Evolutionary conservation across 2,113 vertebrate genomes (phyloP).

Genomic region (Perccottus glenii): DNA sequence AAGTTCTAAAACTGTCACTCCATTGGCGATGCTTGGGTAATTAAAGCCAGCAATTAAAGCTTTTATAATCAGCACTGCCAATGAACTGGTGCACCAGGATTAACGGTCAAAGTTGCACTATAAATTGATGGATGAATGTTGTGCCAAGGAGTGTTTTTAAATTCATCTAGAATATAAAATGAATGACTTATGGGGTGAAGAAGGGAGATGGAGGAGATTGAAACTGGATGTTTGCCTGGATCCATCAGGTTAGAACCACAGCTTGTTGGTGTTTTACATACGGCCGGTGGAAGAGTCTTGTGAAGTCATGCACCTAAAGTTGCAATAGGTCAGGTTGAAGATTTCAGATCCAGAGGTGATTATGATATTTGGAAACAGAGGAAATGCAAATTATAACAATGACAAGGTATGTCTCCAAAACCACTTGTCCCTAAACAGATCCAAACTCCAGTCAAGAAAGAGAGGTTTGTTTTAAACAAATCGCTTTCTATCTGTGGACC

Average conservation of each 20-base stretch:
- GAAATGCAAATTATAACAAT: no score
- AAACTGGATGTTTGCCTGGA: conserved; percentile 30
- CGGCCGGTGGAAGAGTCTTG: no score
- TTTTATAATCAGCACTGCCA: conserved; percentile 73
- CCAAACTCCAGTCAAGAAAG: no score
- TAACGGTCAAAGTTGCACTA: conserved; percentile 63
- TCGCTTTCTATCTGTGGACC: no score
- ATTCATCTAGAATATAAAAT: conserved; percentile 46
- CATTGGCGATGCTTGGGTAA: conserved; percentile 56
- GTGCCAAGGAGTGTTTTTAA: conserved; percentile 57
- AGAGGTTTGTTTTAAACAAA: no score
- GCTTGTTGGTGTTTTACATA: background rate
- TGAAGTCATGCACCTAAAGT: no score
- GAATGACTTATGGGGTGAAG: conserved; percentile 44
- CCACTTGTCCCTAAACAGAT: no score
- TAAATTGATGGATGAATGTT: conserved; percentile 45
- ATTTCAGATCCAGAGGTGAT: no score
- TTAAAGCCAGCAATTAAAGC: conserved; percentile 73
- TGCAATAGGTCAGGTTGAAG: no score
- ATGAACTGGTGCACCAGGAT: conserved; percentile 65
- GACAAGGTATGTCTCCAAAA: no score
- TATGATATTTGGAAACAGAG: no score
- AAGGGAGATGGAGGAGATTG: conserved; percentile 29
- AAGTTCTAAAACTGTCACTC: conserved; percentile 67
- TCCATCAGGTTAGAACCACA: conserved; percentile 29